Evolutionary conservation across 1,140 invertebrate genomes (phyloP).

Genomic region (Solen grandis): DNA sequence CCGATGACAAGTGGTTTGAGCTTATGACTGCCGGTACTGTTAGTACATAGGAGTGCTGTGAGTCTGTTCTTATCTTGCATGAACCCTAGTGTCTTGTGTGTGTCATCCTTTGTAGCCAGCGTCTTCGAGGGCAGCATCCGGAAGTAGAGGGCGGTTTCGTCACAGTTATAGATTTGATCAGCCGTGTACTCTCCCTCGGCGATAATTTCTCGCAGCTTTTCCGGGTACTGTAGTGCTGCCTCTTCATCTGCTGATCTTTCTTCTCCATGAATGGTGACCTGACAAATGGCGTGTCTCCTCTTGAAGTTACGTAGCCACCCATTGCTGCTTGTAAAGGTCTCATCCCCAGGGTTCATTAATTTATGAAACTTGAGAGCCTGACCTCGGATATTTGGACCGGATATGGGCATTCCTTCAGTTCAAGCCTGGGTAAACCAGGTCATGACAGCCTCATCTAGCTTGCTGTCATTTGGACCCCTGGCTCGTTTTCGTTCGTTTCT

Average conservation of each 20-base stretch:
- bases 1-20: too few relatives aligned
- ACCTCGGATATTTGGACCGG: too few relatives aligned
- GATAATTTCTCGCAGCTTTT: neutral
- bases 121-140: conserved; percentile 48
- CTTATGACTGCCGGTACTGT: too few relatives aligned
- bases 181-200: conserved; percentile 8
- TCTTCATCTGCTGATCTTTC: neutral
- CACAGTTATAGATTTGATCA: conserved; percentile 56
- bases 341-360: neutral
- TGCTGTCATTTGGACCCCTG: neutral
- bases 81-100: neutral
- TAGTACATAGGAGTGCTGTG: too few relatives aligned
- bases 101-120: neutral
- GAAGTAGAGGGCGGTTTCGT: conserved; percentile 60
- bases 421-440: neutral
- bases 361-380: neutral
- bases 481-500: neutral
- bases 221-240: neutral
- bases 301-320: conserved; percentile 34
- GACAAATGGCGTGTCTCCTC: conserved; percentile 14
- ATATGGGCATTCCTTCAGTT: neutral
- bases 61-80: conserved; percentile 4
- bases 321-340: neutral
- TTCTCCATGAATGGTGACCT: conserved; percentile 16
- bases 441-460: neutral